These are phyloP conservation scores for Crossocerus cetratus DNA, from an alignment of 2,888 invertebrate species.

Conservation along the genomic window DNA sequence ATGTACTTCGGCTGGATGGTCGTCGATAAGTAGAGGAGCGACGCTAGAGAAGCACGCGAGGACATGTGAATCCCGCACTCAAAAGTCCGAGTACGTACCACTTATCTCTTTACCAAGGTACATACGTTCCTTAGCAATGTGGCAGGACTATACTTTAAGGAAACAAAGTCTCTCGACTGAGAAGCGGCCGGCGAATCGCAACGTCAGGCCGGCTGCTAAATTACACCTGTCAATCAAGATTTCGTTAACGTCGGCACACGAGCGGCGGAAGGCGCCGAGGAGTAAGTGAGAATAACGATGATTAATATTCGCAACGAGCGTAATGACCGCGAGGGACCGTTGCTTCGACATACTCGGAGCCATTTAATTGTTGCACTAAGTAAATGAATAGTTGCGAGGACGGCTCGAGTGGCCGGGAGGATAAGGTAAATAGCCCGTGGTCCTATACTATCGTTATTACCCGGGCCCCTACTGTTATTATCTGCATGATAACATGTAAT, in stretches of 20 bases:
- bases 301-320: constrained; percentile 47
- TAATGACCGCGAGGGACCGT: constrained; percentile 10
- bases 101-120: no score
- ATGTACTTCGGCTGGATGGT: no score
- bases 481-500: constrained; percentile 59
- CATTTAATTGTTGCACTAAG: constrained; percentile 52
- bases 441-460: constrained; percentile 57
- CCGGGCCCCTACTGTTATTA: constrained; percentile 52
- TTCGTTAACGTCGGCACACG: constrained; percentile 36
- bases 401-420: constrained; percentile 31
- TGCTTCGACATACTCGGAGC: background rate
- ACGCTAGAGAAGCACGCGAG: no score
- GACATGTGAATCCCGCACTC: no score
- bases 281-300: constrained; percentile 48
- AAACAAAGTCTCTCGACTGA: constrained; percentile 20
- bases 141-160: no score
- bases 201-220: constrained; percentile 28
- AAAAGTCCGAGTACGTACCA: no score
- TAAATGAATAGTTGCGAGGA: constrained; percentile 42
- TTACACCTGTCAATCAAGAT: constrained; percentile 36
- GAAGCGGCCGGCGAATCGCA: background rate
- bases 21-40: no score
- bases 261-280: constrained; percentile 12
- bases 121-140: no score
- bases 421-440: constrained; percentile 55